A percentile compares a stretch with the other conserved stretches of the same genome.
Evolutionary conservation across 2,113 vertebrate species (phyloP).

Genomic region (Aspiorhynchus laticeps): DNA sequence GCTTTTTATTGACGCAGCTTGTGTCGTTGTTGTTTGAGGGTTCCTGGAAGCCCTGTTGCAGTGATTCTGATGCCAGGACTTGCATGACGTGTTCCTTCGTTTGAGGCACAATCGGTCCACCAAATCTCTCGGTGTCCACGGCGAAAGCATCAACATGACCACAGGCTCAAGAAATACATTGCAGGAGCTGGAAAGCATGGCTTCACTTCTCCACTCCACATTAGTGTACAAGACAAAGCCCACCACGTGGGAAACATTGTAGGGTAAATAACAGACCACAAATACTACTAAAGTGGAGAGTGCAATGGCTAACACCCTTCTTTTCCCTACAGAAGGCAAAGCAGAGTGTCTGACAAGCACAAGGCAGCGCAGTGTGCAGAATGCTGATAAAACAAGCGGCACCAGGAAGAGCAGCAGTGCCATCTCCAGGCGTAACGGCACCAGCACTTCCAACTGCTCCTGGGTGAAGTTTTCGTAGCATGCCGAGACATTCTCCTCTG

Average conservation of each 20-base stretch:
- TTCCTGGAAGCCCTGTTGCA: slow-evolving; percentile 16
- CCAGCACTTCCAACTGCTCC: slow-evolving; percentile 71
- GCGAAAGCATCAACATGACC: slow-evolving; percentile 78
- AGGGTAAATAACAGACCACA: slow-evolving; percentile 80
- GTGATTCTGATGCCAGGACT: not conserved
- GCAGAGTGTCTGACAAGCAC: slow-evolving; percentile 71
- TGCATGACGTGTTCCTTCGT: slow-evolving; percentile 37
- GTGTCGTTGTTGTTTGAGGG: slow-evolving; percentile 30
- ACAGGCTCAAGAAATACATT: slow-evolving; percentile 81
- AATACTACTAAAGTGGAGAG: slow-evolving; percentile 76
- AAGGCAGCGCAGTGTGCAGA: slow-evolving; percentile 78
- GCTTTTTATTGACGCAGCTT: not conserved
- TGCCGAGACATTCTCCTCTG: slow-evolving; percentile 38
- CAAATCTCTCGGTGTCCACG: slow-evolving; percentile 61
- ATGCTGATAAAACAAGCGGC: slow-evolving; percentile 71
- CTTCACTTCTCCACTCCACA: slow-evolving; percentile 69
- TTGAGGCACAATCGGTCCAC: slow-evolving; percentile 63
- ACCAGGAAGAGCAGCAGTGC: slow-evolving; percentile 72
- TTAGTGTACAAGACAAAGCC: slow-evolving; percentile 64
- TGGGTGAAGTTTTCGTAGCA: slow-evolving; percentile 75
- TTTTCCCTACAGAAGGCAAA: slow-evolving; percentile 68
- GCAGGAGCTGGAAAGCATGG: slow-evolving; percentile 75
- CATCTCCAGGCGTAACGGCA: slow-evolving; percentile 79
- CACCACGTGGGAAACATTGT: slow-evolving; percentile 79
- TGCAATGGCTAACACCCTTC: slow-evolving; percentile 71